Percentiles rank a stretch among this genome's conserved stretches.
These are phyloP conservation scores for Stichodactyla mertensii DNA, from an alignment of 64 coral and sea anemone genomes.

Conservation along the genomic window DNA sequence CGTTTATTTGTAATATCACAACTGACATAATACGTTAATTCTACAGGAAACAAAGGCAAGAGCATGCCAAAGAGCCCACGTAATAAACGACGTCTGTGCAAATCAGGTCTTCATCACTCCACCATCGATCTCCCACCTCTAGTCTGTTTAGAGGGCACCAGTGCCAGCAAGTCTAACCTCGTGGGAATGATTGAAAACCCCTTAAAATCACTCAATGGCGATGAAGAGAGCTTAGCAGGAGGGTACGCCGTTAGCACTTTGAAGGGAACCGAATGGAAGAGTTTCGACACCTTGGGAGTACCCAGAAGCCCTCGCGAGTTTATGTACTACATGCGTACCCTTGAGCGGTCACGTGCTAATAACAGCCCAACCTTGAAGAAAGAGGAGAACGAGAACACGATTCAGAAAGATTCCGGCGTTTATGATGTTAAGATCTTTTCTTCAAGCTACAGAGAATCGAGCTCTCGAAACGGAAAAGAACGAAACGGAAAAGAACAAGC, in stretches of 20 bases:
- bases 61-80: neutral
- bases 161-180: neutral
- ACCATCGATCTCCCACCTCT: slow-evolving; percentile 24
- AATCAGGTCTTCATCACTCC: slow-evolving; percentile 11
- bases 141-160: slow-evolving; percentile 1
- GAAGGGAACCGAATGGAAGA: slow-evolving; percentile 3
- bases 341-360: slow-evolving; percentile 7
- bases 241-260: neutral
- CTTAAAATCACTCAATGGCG: neutral
- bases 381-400: neutral
- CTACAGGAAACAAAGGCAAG: slow-evolving; percentile 13
- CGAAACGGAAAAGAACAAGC: neutral
- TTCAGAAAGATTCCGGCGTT: neutral
- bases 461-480: neutral
- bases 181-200: slow-evolving; percentile 34
- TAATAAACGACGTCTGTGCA: neutral
- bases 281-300: slow-evolving; percentile 1
- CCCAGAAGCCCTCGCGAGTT: slow-evolving; percentile 29
- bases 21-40: neutral
- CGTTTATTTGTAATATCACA: too few relatives aligned
- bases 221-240: neutral
- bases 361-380: neutral
- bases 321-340: slow-evolving; percentile 29
- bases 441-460: slow-evolving; percentile 2
- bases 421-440: slow-evolving; percentile 26